phyloP scores from a whole-genome alignment of 1,140 invertebrate species.

The Drosophila sp. region DNA sequence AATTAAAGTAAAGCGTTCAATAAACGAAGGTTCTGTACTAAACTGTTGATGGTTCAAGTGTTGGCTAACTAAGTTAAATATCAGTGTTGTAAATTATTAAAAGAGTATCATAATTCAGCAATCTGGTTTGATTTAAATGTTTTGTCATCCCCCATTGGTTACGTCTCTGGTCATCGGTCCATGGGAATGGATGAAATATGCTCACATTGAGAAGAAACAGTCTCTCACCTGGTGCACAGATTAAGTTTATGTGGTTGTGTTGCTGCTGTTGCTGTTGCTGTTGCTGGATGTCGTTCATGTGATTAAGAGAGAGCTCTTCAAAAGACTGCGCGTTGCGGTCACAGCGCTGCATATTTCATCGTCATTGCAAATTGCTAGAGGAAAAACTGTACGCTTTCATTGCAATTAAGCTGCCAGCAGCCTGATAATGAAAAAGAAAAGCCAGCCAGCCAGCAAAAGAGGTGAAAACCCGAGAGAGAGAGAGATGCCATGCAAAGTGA shows the following conservation, averaged over 20 bases:
- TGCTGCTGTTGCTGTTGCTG: slow-evolving; percentile 26
- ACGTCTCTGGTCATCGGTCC: not conserved
- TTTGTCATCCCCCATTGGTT: not conserved
- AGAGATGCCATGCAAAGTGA: not conserved
- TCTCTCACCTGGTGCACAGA: slow-evolving; percentile 64
- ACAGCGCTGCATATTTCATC: slow-evolving; percentile 58
- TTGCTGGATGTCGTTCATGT: slow-evolving; percentile 60
- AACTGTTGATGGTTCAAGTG: too few species aligned
- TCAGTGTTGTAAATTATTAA: too few species aligned
- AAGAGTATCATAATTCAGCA: too few species aligned
- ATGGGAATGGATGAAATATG: slow-evolving; percentile 8
- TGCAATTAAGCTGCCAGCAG: slow-evolving; percentile 69
- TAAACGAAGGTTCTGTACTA: too few species aligned
- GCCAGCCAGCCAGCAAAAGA: slow-evolving; percentile 21
- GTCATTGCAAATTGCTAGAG: slow-evolving; percentile 68
- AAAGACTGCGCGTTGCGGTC: slow-evolving; percentile 39
- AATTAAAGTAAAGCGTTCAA: too few species aligned
- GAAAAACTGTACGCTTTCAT: slow-evolving; percentile 73
- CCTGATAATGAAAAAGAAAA: slow-evolving; percentile 71
- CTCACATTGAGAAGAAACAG: slow-evolving; percentile 24
- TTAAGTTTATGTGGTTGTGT: slow-evolving; percentile 63
- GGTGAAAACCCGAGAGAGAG: not conserved
- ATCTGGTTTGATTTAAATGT: too few species aligned
- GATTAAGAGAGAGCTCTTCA: slow-evolving; percentile 59
- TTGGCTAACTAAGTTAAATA: too few species aligned